Base-by-base conservation (phyloP, 2,888 invertebrate genomes). In the Cordilura impudica region DNA sequence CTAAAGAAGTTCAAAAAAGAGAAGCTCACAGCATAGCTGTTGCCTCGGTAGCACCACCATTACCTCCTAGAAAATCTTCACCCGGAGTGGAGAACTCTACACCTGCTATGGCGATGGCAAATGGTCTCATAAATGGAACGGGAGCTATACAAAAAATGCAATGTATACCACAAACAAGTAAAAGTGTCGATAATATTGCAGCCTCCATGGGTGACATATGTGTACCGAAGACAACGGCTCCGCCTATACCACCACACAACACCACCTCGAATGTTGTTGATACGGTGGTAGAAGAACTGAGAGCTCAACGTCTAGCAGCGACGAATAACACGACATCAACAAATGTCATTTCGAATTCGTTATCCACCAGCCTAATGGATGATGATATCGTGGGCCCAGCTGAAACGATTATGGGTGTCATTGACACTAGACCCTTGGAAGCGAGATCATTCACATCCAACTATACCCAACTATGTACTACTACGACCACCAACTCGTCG, bases 361-460 rank as follows among this genome's bases (percentile, higher is more conserved):
- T 82, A 21, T 51, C 49, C 5, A 60, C 82, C 81, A 54, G 87
- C 45, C 82, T 88, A 74, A 73, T 86, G 70, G 86, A 86, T 63
- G 88, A 88, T 45, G 86, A 86, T 16, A 92, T 93, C 84, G 92
- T 94, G 0, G 94, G 94, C 0, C 93, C 94, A 4, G 93, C 94
- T 0, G 94, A 94, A 86, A 94, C 94, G 4, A 94, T 94, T 70
- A 93, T 92, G 16, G 94, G 94, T 0, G 90, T 94, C 23, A 94
- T 94, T 58, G 94, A 94, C 83, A 94, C 94, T 0, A 86, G 90
- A 76, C 90, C 90, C 23, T 74, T 90, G 65, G 90, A 90, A 77
- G 88, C 89, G 4, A 86, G 89, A 43, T 86, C 87, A 72, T 85
- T 87, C 16, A 82, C 86, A 29, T 60, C 84, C 1, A 87, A 87